A percentile compares a stretch with the other conserved stretches of the same genome.
Conservation (phyloP, 2,113 vertebrate species). For the Mormyrus iriodes region DNA sequence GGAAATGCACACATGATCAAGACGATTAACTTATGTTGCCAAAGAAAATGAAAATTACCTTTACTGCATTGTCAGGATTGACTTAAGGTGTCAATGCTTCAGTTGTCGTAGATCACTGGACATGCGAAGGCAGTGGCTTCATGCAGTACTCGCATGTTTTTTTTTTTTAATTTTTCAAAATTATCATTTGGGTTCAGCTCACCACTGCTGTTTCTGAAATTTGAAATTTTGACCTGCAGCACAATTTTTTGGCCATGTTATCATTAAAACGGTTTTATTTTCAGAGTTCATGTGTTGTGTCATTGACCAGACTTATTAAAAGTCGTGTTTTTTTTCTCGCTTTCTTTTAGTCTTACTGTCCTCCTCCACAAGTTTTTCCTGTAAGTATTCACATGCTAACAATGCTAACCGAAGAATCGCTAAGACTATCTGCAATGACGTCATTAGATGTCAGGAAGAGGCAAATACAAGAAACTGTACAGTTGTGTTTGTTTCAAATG, state of each 20-base stretch:
- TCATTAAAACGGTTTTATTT: neutral
- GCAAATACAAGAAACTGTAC: neutral
- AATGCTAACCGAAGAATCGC: neutral
- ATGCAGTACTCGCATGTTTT: neutral
- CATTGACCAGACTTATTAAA: neutral
- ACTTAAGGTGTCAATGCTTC: neutral
- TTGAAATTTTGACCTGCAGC: neutral
- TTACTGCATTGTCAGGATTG: too few species aligned
- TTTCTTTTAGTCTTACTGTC: neutral
- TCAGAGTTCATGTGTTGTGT: neutral
- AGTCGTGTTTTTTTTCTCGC: neutral
- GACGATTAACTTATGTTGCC: neutral
- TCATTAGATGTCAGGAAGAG: neutral
- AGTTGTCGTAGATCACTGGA: neutral
- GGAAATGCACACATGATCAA: neutral
- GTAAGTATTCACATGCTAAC: slow-evolving; percentile 33
- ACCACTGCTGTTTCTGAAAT: neutral
- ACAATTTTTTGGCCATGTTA: neutral
- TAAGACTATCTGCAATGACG: too few species aligned
- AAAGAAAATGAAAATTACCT: too few species aligned
- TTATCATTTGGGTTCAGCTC: neutral
- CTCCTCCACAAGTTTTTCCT: slow-evolving; percentile 10
- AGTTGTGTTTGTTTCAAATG: neutral
- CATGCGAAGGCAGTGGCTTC: neutral
- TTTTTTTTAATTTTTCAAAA: neutral